A percentile compares a stretch with the other conserved stretches of the same genome.
phyloP scores from a whole-genome alignment of 1,140 invertebrate genomes.

The Brachionus koreanus region DNA sequence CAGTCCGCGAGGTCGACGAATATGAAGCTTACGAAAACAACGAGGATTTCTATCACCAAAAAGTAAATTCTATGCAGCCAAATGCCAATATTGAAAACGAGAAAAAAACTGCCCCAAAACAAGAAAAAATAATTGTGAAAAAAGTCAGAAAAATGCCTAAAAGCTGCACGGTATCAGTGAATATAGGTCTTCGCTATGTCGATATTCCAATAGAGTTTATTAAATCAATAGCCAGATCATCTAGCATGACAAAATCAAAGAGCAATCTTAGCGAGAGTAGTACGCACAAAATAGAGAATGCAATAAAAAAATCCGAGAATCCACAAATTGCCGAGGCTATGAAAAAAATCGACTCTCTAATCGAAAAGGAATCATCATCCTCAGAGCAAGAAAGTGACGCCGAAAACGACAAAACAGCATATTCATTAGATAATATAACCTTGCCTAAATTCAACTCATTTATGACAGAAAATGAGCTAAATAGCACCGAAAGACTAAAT shows the following conservation, averaged over 20 bases:
- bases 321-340: neutral
- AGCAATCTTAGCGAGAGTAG: neutral
- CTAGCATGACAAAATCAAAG: neutral
- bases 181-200: neutral
- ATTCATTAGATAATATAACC: neutral
- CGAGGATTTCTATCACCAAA: neutral
- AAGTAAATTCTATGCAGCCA: neutral
- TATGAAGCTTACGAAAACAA: neutral
- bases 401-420: neutral
- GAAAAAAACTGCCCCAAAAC: neutral
- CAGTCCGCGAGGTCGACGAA: neutral
- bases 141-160: neutral
- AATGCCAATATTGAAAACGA: neutral
- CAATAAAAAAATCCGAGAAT: neutral
- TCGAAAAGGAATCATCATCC: neutral
- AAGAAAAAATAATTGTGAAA: neutral
- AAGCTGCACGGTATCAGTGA: neutral
- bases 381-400: neutral
- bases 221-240: neutral
- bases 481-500: neutral
- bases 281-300: neutral
- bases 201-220: neutral
- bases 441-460: neutral
- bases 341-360: constrained; percentile 18
- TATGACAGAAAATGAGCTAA: constrained; percentile 13